Evolutionary conservation across 2,113 vertebrate genomes (phyloP).

Genomic region (Cavia aperea): DNA sequence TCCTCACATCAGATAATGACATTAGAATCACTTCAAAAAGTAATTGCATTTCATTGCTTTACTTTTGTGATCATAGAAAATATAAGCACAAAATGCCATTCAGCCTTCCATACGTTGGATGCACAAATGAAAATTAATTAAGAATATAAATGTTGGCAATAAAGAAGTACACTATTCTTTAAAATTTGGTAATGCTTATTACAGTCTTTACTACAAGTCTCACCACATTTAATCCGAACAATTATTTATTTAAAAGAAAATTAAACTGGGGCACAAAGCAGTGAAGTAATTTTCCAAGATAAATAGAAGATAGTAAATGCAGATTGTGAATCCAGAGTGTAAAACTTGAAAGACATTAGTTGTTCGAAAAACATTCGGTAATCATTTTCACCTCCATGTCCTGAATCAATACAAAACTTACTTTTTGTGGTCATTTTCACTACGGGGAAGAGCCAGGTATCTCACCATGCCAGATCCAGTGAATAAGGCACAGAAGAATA

Average conservation of each 20-base stretch:
- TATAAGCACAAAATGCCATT: slow-evolving; percentile 55
- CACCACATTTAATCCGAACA: not conserved
- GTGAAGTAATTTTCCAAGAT: not conserved
- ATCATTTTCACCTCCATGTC: not conserved
- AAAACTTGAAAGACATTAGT: not conserved
- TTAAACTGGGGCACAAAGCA: not conserved
- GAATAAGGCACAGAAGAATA: not conserved
- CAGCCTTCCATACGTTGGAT: slow-evolving; percentile 45
- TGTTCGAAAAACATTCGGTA: not conserved
- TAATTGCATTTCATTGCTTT: slow-evolving; percentile 51
- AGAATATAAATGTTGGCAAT: slow-evolving; percentile 33
- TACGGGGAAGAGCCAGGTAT: not conserved
- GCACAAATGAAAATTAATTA: slow-evolving; percentile 55
- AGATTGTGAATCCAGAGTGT: not conserved
- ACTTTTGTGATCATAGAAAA: slow-evolving; percentile 57
- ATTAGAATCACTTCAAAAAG: slow-evolving; percentile 67
- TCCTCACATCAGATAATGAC: slow-evolving; percentile 63
- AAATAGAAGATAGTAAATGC: not conserved
- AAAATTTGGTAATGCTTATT: not conserved
- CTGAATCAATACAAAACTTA: not conserved
- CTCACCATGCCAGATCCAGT: not conserved
- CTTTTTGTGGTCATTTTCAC: not conserved
- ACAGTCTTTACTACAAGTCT: not conserved
- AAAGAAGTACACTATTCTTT: not conserved
- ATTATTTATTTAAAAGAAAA: not conserved